Base-by-base conservation (phyloP, 2,888 invertebrate species). In the Protula sp. region DNA sequence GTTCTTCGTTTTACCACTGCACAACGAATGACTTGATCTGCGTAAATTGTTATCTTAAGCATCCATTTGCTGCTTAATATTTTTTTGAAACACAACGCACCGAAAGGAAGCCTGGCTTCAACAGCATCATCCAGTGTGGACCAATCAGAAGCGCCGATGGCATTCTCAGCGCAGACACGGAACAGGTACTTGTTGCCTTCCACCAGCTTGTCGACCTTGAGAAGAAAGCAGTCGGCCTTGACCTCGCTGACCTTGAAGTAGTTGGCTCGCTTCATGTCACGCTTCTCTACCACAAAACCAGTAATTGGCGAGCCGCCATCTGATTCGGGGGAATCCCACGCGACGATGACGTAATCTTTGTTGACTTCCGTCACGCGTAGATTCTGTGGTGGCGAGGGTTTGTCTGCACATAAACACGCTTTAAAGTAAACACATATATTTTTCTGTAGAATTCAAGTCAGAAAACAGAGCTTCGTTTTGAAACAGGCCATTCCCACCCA, bases 101-200 rank as follows among this genome's bases (percentile, higher is more conserved):
- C 60, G 47, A 63, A 67, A 47, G 65, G 63, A 31, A 63, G 60
- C 31, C 56, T 63, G n/a, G 65, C 67, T 28, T 54, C 60, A 5
- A 65, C 58, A 26, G 70, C 61, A 29, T 67, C 63, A 3, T 57
- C 61, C 38, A 52, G 55, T 14, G 47, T 55, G 31, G 73, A 72
- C 30, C 78, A 78, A 65, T 75, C 75, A 50, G 78, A 74, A 47
- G 61, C 54, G 4, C 93, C 94, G 61, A 91, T 87, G 14, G 89
- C 88, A 81, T 94, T 94, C 70, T 88, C 87, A 1, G 93, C 93
- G 73, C 88, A 87, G 24, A 94, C 87, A 66, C 92, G 85, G 86
- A 94, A 92, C 83, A 89, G 86, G 77, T 94, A 94, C 73, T 90
- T 88, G 31, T 86, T 85, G 74, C 91, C 89, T 77, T 90, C 89